Evolutionary conservation across 2,797 vertebrate species (phyloP).

Genomic region (Sternotherus odoratus): DNA sequence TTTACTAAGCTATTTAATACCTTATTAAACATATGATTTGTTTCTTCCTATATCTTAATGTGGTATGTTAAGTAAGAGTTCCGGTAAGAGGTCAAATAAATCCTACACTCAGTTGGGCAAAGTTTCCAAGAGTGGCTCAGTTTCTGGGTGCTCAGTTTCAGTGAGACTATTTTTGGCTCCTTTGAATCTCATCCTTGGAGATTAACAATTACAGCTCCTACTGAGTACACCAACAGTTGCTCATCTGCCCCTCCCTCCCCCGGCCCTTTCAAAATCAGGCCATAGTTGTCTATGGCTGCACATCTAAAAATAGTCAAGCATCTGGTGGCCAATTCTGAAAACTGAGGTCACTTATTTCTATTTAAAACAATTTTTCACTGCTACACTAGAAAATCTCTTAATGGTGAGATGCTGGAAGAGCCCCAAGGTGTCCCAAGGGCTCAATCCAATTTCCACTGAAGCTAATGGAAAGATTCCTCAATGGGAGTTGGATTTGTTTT

Average conservation of each 20-base stretch:
- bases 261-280: neutral
- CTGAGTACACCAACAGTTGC: neutral
- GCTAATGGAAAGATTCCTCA: accelerated
- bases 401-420: neutral
- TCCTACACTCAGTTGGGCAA: neutral
- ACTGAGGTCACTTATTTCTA: neutral
- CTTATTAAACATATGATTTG: conserved; percentile 76
- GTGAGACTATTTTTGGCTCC: neutral
- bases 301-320: conserved; percentile 3
- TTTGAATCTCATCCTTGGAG: conserved; percentile 29
- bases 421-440: neutral
- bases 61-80: conserved; percentile 56
- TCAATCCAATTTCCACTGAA: neutral
- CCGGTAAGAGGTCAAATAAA: conserved; percentile 53
- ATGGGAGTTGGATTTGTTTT: accelerated
- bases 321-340: conserved; percentile 29
- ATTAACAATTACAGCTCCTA: conserved; percentile 2
- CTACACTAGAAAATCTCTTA: neutral
- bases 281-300: neutral
- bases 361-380: conserved; percentile 44
- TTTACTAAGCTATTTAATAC: conserved; percentile 75
- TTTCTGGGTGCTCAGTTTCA: neutral
- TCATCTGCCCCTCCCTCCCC: neutral
- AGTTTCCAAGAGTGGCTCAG: neutral
- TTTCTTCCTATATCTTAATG: conserved; percentile 62